These are phyloP conservation scores for Athalia rosae DNA, from an alignment of 2,888 invertebrate genomes.

Conservation along the genomic window DNA sequence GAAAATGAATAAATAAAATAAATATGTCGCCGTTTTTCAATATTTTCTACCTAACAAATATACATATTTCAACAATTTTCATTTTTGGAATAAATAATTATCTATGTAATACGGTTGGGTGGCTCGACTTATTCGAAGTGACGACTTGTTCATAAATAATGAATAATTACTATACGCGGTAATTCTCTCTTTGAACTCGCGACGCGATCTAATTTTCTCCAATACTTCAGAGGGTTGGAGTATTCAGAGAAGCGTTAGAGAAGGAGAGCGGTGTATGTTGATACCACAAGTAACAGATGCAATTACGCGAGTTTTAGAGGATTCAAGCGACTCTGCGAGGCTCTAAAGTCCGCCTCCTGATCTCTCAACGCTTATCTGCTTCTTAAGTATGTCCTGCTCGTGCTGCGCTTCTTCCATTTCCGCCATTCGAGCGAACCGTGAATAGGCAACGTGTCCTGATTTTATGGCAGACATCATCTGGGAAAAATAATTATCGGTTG, in stretches of 20 bases:
- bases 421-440: constrained; percentile 95
- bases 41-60: no score
- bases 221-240: background rate
- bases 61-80: no score
- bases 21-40: no score
- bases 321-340: background rate
- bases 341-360: constrained; percentile 95
- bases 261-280: constrained; percentile 7
- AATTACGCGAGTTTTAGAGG: background rate
- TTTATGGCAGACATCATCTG: constrained; percentile 99
- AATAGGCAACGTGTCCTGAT: constrained; percentile 95
- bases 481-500: constrained; percentile 54
- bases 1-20: no score
- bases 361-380: constrained; percentile 90
- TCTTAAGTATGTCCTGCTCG: constrained; percentile 84
- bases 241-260: background rate
- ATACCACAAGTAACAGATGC: constrained; percentile 38
- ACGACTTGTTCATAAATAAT: no score
- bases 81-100: no score
- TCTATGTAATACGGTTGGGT: no score
- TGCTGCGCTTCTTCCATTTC: constrained; percentile 92
- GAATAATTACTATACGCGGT: no score
- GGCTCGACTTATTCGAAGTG: no score
- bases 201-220: no score
- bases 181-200: no score